Conservation (phyloP, 2,113 vertebrate genomes). For the Misgurnus anguillicaudatus region DNA sequence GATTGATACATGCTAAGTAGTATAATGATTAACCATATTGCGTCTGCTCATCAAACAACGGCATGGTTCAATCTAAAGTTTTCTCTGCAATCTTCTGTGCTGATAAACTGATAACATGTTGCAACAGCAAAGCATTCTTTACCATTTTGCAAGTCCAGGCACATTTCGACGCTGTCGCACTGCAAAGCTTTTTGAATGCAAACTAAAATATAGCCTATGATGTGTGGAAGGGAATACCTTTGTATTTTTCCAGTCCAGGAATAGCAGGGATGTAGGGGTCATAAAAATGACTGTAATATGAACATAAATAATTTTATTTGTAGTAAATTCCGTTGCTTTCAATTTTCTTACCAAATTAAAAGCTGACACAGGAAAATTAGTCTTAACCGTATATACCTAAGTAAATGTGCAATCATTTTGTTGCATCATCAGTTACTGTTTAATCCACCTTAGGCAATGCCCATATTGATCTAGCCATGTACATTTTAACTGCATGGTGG, state of each 20-base stretch:
- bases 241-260: slow-evolving; percentile 73
- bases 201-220: not conserved
- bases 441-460: not conserved
- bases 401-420: not conserved
- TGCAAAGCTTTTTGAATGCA: too few relatives aligned
- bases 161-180: not conserved
- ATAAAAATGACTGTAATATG: slow-evolving; percentile 76
- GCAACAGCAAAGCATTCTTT: not conserved
- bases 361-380: not conserved
- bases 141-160: slow-evolving; percentile 2
- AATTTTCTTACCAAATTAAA: not conserved
- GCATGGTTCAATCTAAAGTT: not conserved
- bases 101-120: slow-evolving; percentile 27
- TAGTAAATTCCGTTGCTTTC: not conserved
- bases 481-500: not conserved
- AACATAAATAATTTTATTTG: slow-evolving; percentile 1
- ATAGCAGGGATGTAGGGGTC: slow-evolving; percentile 74
- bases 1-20: not conserved
- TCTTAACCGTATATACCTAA: not conserved
- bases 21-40: slow-evolving; percentile 7
- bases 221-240: slow-evolving; percentile 63
- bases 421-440: slow-evolving; percentile 30
- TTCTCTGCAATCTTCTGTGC: not conserved
- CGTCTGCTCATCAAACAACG: not conserved
- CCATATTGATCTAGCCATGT: slow-evolving; percentile 6